Evolutionary conservation across 2,113 vertebrate species (phyloP).

Genomic region (Copsychus sechellarum): DNA sequence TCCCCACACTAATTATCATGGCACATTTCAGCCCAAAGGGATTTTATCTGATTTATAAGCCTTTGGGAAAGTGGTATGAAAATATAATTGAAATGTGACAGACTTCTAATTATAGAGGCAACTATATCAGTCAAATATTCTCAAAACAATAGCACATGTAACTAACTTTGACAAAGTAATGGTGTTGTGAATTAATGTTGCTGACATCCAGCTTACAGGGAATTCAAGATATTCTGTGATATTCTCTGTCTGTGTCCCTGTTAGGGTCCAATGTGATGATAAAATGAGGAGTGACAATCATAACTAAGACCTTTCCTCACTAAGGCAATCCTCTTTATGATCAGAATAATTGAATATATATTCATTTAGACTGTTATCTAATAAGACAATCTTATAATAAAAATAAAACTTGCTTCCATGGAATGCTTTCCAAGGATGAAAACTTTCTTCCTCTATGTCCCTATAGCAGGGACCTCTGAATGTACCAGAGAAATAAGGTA

Average conservation of each 20-base stretch:
- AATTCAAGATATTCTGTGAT: neutral
- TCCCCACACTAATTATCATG: neutral
- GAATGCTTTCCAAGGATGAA: neutral
- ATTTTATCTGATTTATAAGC: neutral
- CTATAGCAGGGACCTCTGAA: neutral
- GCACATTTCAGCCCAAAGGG: neutral
- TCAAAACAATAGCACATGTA: neutral
- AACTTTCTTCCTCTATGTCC: neutral
- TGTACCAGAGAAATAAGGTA: neutral
- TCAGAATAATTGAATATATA: neutral
- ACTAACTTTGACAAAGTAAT: conserved; percentile 28
- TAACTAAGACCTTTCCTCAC: neutral
- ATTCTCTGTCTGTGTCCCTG: neutral
- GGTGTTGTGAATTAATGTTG: neutral
- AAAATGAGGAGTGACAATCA: neutral
- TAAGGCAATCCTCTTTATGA: neutral
- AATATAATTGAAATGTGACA: conserved; percentile 29
- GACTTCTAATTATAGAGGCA: conserved; percentile 26
- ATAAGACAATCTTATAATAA: neutral
- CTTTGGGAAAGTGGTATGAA: neutral
- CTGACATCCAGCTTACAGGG: neutral
- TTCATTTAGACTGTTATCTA: neutral
- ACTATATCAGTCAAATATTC: neutral
- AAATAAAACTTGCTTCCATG: neutral
- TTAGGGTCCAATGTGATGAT: neutral